Evolutionary conservation across 2,113 vertebrate genomes (phyloP), one percentile per base, ranked within the genome.

Genomic region (Epinephelus moara): DNA sequence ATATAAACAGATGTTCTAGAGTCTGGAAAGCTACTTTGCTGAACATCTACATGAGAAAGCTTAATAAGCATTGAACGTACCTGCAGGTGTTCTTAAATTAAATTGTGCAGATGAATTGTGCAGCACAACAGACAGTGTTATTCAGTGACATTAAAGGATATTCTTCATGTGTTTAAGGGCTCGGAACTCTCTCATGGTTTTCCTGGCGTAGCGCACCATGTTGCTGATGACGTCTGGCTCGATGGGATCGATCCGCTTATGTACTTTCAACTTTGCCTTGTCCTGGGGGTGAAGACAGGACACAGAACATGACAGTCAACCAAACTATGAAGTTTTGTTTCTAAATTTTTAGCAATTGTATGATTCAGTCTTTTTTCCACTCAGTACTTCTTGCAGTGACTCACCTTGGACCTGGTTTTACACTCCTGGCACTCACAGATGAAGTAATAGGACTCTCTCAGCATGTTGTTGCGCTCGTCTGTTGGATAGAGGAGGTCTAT

Each of bases 401-500:
- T 91, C 87, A 98, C 98, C 95, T 96, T 97, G 67, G 96, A 94
- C 85, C 92, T 97, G 0, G 86, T 97, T 75, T 91, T 80, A n/a
- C 98, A 99, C 70, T 99, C 97, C 79, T 68, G 93, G 82, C 98
- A 99, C 42, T 97, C 94, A 30, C 98, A 99, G n/a, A 87, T 96
- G 50, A 99, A 99, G 92, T 97, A 98, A 60, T 99, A 99, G 0
- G 94, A 95, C 33, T 99, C 97, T 86, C 93, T 94, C 59, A 99
- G 88, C 72, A 96, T 93, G 81, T 94, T 96, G 14, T 97, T 98
- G 55, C 98, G 95, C 71, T 99, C 98, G 57, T 98, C 97, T 23
- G 98, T 97, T 18, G 98, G 96, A 80, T 99, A 99, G 18, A 99
- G 93, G 42, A 99, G 94, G 85, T 99, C 98, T 71, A 99, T 99